Evolutionary conservation across 2,888 invertebrate species (phyloP).

Genomic region (Antheraea yamamai): DNA sequence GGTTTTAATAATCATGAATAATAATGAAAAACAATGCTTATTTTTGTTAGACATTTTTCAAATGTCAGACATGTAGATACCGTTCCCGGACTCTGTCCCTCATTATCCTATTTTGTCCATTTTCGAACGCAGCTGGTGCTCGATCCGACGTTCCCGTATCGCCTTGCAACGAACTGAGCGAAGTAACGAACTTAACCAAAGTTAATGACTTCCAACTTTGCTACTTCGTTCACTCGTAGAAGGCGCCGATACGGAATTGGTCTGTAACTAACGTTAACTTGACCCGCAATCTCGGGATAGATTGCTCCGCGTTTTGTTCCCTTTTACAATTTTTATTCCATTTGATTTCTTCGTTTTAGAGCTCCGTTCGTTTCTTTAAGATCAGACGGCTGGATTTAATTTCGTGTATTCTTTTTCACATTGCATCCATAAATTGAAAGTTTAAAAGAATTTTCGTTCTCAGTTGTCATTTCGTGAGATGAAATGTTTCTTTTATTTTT

Average conservation of each 20-base stretch:
- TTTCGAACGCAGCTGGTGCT: slow-evolving; percentile 52
- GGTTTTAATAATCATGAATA: slow-evolving; percentile 31
- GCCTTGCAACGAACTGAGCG: slow-evolving; percentile 42
- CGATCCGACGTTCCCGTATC: slow-evolving; percentile 27
- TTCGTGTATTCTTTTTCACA: neutral
- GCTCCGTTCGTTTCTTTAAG: neutral
- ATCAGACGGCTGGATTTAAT: slow-evolving; percentile 2
- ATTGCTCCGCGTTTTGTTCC: slow-evolving; percentile 36
- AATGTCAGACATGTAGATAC: slow-evolving; percentile 26
- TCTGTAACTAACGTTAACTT: slow-evolving; percentile 53
- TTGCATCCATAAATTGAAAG: neutral
- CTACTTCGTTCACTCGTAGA: slow-evolving; percentile 40
- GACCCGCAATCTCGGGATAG: slow-evolving; percentile 51
- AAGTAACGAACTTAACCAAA: slow-evolving; percentile 60
- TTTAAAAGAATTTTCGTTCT: neutral
- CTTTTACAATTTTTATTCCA: slow-evolving; percentile 26
- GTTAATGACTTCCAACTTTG: slow-evolving; percentile 62
- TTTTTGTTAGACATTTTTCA: slow-evolving; percentile 34
- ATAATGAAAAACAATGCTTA: slow-evolving; percentile 27
- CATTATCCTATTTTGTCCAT: slow-evolving; percentile 57
- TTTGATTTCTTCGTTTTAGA: slow-evolving; percentile 17
- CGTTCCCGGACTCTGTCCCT: slow-evolving; percentile 30
- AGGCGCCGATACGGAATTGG: slow-evolving; percentile 52
- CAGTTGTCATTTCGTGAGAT: too few relatives aligned
- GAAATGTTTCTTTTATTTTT: too few relatives aligned